Evolutionary conservation across 2,113 vertebrate genomes (phyloP).

Genomic region (Periophthalmus modestus): DNA sequence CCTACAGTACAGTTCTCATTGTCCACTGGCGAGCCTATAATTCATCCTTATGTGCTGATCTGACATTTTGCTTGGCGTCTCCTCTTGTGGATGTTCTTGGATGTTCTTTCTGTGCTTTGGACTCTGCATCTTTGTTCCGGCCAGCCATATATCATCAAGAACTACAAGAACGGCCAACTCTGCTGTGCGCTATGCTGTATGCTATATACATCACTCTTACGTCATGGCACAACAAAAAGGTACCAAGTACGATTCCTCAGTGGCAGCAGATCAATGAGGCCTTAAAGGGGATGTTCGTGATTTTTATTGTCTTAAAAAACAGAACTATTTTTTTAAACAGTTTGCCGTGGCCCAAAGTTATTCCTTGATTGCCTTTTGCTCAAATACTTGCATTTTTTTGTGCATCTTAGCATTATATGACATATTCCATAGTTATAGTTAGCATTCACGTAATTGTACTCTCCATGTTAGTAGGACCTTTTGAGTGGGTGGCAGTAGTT

Average conservation of each 20-base stretch:
- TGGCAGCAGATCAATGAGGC: too few relatives aligned
- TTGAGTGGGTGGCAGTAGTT: background rate
- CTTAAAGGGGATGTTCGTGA: too few relatives aligned
- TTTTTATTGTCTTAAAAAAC: too few relatives aligned
- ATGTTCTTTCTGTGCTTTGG: slow-evolving; percentile 3
- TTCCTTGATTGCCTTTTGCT: too few relatives aligned
- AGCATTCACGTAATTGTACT: background rate
- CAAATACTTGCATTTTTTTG: too few relatives aligned
- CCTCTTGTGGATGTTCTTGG: background rate
- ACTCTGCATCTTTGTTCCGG: background rate
- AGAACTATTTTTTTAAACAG: too few relatives aligned
- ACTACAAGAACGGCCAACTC: background rate
- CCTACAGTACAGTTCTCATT: background rate
- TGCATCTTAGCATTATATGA: background rate
- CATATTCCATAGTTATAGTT: background rate
- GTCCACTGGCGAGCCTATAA: background rate
- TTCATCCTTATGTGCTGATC: background rate
- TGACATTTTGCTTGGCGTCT: slow-evolving; percentile 1
- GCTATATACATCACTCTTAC: background rate
- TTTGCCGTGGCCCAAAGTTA: too few relatives aligned
- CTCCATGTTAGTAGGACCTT: background rate
- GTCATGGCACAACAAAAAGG: background rate
- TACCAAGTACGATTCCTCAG: background rate
- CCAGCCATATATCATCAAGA: background rate
- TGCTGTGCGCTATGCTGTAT: too few relatives aligned